These are phyloP conservation scores for Ormyrus thymus DNA, from an alignment of 2,888 invertebrate species.

Conservation along the genomic window DNA sequence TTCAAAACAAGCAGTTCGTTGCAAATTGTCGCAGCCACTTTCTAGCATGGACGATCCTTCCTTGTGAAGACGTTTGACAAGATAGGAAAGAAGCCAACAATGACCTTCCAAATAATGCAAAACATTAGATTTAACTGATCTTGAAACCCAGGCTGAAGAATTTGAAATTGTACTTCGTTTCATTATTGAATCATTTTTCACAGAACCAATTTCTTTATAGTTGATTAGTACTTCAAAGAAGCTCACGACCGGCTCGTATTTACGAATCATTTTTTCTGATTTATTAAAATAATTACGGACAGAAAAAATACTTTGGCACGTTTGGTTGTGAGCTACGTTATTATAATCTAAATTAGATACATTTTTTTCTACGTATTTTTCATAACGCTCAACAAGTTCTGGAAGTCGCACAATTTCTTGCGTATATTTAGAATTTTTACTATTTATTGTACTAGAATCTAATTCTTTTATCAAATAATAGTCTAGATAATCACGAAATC, in stretches of 20 bases:
- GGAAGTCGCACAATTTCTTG: slow-evolving; percentile 58
- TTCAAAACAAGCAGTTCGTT: slow-evolving; percentile 78
- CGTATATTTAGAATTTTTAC: slow-evolving; percentile 34
- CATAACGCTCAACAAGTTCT: slow-evolving; percentile 64
- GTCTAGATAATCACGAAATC: slow-evolving; percentile 62
- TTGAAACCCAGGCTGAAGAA: slow-evolving; percentile 65
- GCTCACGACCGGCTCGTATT: slow-evolving; percentile 57
- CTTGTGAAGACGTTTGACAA: slow-evolving; percentile 81
- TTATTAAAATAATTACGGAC: slow-evolving; percentile 55
- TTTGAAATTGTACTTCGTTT: slow-evolving; percentile 35
- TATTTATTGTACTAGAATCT: not conserved
- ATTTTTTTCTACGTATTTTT: slow-evolving; percentile 58
- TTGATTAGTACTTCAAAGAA: slow-evolving; percentile 62
- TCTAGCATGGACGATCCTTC: slow-evolving; percentile 76
- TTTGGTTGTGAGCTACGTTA: slow-evolving; percentile 27
- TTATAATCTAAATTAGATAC: slow-evolving; percentile 19
- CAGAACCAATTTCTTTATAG: slow-evolving; percentile 55
- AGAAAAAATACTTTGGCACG: slow-evolving; percentile 45
- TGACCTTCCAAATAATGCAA: slow-evolving; percentile 80
- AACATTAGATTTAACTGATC: slow-evolving; percentile 75
- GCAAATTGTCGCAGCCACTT: slow-evolving; percentile 77
- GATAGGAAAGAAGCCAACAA: slow-evolving; percentile 83
- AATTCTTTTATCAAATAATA: slow-evolving; percentile 56
- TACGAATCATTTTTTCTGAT: slow-evolving; percentile 36
- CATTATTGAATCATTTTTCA: slow-evolving; percentile 10